phyloP scores from a whole-genome alignment of 1,140 invertebrate genomes.

The Dysdera silvatica region DNA sequence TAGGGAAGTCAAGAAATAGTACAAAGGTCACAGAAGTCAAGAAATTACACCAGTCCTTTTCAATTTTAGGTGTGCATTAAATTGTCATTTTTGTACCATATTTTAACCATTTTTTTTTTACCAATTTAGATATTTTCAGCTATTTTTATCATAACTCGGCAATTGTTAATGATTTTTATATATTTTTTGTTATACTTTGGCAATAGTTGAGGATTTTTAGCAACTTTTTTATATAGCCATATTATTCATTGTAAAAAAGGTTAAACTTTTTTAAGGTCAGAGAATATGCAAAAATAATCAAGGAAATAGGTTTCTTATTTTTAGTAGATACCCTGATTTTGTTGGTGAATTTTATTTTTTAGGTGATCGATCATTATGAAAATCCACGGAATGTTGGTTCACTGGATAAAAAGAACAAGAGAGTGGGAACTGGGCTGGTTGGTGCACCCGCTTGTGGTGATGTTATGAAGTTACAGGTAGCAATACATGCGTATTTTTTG shows the following conservation, averaged over 20 bases:
- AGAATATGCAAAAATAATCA: neutral
- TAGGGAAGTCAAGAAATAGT: no score
- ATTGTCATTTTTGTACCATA: no score
- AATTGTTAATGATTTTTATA: no score
- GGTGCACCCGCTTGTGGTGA: slow-evolving; percentile 99
- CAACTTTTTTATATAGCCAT: neutral
- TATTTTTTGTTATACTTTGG: neutral
- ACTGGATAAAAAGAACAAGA: slow-evolving; percentile 86
- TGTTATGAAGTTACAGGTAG: slow-evolving; percentile 99
- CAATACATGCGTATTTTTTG: neutral
- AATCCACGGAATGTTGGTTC: slow-evolving; percentile 98
- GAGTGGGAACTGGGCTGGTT: slow-evolving; percentile 94
- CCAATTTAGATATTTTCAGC: no score
- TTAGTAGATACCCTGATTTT: no score
- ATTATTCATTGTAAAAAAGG: neutral
- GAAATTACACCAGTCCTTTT: no score
- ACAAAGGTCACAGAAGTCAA: no score
- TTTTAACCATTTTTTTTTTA: no score
- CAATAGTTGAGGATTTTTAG: neutral
- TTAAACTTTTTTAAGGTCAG: neutral
- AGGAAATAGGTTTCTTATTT: neutral
- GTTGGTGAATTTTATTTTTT: neutral
- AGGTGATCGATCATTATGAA: slow-evolving; percentile 99
- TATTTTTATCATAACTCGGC: no score
- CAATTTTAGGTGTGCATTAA: no score